phyloP scores from a whole-genome alignment of 2,113 vertebrate genomes.

The Eleginops maclovinus region DNA sequence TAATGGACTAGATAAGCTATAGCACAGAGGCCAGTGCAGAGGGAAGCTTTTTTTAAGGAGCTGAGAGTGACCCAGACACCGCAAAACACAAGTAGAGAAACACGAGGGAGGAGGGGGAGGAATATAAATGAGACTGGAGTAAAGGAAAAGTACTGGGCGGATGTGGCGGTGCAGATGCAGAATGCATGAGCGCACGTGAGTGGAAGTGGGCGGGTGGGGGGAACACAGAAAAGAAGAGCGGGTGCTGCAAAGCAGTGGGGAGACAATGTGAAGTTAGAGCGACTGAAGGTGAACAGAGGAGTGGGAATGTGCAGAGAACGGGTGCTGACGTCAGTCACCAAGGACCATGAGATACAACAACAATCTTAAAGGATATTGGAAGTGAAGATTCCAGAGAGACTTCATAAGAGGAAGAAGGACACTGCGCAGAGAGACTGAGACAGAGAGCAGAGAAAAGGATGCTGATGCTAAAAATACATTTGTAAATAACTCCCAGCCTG shows the following conservation, averaged over 20 bases:
- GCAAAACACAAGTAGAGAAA: conserved; percentile 58
- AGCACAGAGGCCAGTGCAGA: conserved; percentile 37
- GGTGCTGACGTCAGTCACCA: conserved; percentile 49
- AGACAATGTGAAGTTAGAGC: conserved; percentile 49
- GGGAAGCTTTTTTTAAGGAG: conserved; percentile 67
- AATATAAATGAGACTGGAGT: conserved; percentile 77
- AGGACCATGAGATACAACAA: conserved; percentile 13
- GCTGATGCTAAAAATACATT: neutral
- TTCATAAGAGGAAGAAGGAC: neutral
- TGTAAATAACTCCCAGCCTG: neutral
- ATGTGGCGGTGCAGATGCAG: conserved; percentile 74
- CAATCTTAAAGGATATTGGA: conserved; percentile 7
- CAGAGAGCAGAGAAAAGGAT: neutral
- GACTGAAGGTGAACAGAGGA: conserved; percentile 72
- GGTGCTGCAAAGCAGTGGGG: conserved; percentile 41
- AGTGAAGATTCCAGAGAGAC: conserved; percentile 4
- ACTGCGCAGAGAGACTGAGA: neutral
- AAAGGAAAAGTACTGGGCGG: conserved; percentile 82
- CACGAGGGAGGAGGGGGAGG: conserved; percentile 34
- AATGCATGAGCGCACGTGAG: conserved; percentile 69
- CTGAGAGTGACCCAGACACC: conserved; percentile 75
- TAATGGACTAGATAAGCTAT: conserved; percentile 39
- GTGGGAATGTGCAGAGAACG: conserved; percentile 22
- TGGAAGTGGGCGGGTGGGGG: conserved; percentile 35
- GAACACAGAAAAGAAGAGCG: conserved; percentile 34